Conservation (phyloP, 1,140 invertebrate genomes). For the Pantala flavescens region DNA sequence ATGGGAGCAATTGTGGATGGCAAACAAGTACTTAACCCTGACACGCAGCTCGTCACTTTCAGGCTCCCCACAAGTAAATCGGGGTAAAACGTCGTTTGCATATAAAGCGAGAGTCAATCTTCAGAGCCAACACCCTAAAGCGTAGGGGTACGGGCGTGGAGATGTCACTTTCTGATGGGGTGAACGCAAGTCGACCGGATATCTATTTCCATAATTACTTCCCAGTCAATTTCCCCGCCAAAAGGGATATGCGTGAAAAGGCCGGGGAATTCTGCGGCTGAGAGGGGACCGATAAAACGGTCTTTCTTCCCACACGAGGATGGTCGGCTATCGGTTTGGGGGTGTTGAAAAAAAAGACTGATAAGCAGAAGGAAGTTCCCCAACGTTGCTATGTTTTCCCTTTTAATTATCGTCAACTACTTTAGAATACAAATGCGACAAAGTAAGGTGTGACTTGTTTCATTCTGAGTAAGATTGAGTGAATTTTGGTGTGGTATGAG, state of each 20-base stretch:
- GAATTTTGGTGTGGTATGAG: no score
- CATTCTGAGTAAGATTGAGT: no score
- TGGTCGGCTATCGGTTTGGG: no score
- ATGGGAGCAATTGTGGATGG: no score
- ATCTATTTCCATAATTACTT: constrained; percentile 6
- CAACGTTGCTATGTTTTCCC: no score
- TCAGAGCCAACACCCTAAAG: background rate
- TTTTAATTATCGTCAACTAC: no score
- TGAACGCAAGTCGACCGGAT: constrained; percentile 3
- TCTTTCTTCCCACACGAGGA: no score
- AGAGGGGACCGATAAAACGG: background rate
- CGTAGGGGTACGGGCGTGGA: background rate
- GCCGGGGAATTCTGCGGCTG: background rate
- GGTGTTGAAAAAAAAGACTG: no score
- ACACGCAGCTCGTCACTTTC: background rate
- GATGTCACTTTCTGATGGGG: constrained; percentile 3
- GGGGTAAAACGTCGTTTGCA: background rate
- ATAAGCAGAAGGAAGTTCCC: no score
- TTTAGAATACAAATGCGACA: no score
- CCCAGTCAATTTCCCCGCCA: constrained; percentile 1
- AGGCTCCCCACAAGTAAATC: background rate
- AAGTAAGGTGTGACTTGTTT: no score
- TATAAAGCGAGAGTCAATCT: background rate
- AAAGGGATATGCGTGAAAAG: background rate
- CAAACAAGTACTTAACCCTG: background rate